A percentile compares a stretch with the other conserved stretches of the same genome.
phyloP scores from a whole-genome alignment of 2,113 vertebrate genomes.

The Oncorhynchus gorbuscha region DNA sequence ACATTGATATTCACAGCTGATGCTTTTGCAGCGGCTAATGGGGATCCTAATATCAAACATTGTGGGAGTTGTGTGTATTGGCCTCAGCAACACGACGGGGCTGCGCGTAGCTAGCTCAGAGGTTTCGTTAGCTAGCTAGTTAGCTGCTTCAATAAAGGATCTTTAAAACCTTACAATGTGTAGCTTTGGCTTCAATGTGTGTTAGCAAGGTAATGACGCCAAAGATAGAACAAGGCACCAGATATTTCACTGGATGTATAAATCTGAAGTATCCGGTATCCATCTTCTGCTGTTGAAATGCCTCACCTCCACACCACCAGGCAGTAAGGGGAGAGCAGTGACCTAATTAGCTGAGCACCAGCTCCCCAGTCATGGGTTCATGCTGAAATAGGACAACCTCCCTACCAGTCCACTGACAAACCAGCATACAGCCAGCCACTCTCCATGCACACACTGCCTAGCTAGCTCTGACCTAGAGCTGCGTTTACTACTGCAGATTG shows the following conservation, averaged over 20 bases:
- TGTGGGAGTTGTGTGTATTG: no score
- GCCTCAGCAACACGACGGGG: no score
- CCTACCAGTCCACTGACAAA: conserved; percentile 4
- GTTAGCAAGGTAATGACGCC: no score
- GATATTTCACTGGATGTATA: no score
- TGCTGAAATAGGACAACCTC: conserved; percentile 22
- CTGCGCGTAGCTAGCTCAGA: no score
- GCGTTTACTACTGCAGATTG: not conserved
- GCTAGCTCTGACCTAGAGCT: not conserved
- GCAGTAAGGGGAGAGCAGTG: not conserved
- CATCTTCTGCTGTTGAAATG: conserved; percentile 17
- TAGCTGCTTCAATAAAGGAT: not conserved
- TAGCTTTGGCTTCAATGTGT: no score
- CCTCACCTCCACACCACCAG: not conserved
- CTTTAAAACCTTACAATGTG: no score
- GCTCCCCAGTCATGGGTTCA: conserved; percentile 11
- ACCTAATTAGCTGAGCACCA: conserved; percentile 28
- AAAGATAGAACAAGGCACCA: no score
- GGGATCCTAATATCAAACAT: no score
- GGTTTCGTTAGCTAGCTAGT: no score
- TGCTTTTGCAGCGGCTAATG: no score
- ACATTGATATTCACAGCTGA: conserved; percentile 43
- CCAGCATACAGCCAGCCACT: not conserved
- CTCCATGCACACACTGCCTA: not conserved
- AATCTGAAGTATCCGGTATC: not conserved